These are phyloP conservation scores for Tricholauxania praeusta DNA, from an alignment of 2,888 invertebrate genomes.

Conservation along the genomic window DNA sequence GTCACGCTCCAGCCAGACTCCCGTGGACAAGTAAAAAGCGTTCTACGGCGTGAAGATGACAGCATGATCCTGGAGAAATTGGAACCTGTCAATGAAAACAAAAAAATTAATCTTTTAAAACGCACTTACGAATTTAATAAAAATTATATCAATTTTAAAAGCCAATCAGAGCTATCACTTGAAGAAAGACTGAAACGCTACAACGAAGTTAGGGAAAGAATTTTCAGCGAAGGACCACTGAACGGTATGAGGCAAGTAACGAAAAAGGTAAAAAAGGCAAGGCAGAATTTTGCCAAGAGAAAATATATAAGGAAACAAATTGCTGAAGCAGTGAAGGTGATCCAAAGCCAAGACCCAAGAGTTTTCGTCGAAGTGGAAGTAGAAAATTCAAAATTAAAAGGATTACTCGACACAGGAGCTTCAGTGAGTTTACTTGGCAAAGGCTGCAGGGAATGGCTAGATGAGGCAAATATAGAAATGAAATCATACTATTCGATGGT, in stretches of 20 bases:
- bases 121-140: too few species aligned
- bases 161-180: too few species aligned
- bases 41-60: too few species aligned
- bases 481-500: not conserved
- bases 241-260: too few species aligned
- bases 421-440: slow-evolving; percentile 30
- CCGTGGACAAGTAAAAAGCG: too few species aligned
- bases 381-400: not conserved
- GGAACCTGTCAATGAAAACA: too few species aligned
- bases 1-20: not conserved
- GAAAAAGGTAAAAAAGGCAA: too few species aligned
- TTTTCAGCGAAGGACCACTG: not conserved
- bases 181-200: not conserved
- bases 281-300: too few species aligned
- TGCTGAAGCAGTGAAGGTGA: not conserved
- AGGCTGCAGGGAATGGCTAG: slow-evolving; percentile 8
- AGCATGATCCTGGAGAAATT: too few species aligned
- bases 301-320: too few species aligned
- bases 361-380: not conserved
- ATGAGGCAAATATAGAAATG: not conserved
- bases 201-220: not conserved
- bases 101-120: too few species aligned
- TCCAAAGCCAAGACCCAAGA: not conserved
- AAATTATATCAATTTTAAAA: not conserved
- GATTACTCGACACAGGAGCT: slow-evolving; percentile 20